phyloP scores from a whole-genome alignment of 1,140 invertebrate species.

The Meloidogyne chitwoodi region DNA sequence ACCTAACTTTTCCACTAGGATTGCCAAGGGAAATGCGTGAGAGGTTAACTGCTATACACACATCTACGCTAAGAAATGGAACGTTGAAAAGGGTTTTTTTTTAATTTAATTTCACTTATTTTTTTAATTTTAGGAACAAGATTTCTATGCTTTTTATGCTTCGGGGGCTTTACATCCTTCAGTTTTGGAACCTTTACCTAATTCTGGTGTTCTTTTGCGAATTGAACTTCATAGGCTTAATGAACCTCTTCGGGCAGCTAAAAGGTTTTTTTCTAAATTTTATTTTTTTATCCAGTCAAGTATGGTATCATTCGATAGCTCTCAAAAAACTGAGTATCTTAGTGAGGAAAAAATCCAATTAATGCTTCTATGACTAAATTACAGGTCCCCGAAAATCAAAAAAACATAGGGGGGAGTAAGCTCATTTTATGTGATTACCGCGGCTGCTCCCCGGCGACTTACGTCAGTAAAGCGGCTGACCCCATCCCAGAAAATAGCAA shows the following conservation, averaged over 20 bases:
- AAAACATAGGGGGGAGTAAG: too few relatives aligned
- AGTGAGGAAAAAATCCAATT: too few relatives aligned
- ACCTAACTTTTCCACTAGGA: neutral
- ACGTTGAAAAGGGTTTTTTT: neutral
- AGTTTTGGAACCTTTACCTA: neutral
- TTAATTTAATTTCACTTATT: neutral
- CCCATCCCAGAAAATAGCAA: too few relatives aligned
- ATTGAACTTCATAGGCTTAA: neutral
- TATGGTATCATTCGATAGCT: too few relatives aligned
- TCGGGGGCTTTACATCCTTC: neutral
- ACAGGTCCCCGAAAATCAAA: too few relatives aligned
- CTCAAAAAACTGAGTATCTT: too few relatives aligned
- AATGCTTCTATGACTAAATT: too few relatives aligned
- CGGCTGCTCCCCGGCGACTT: too few relatives aligned
- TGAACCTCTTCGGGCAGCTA: neutral
- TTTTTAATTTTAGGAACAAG: neutral
- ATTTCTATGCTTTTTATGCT: neutral
- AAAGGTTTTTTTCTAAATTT: neutral
- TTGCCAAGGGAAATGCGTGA: neutral
- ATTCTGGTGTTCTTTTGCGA: neutral
- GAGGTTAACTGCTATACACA: neutral
- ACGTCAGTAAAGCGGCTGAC: too few relatives aligned
- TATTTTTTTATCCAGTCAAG: too few relatives aligned
- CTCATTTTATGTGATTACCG: too few relatives aligned
- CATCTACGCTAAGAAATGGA: constrained; percentile 1